Percentiles rank a stretch among this genome's conserved stretches.
Evolutionary conservation across 2,888 invertebrate genomes (phyloP).

Genomic region (Lasioglossum vierecki): DNA sequence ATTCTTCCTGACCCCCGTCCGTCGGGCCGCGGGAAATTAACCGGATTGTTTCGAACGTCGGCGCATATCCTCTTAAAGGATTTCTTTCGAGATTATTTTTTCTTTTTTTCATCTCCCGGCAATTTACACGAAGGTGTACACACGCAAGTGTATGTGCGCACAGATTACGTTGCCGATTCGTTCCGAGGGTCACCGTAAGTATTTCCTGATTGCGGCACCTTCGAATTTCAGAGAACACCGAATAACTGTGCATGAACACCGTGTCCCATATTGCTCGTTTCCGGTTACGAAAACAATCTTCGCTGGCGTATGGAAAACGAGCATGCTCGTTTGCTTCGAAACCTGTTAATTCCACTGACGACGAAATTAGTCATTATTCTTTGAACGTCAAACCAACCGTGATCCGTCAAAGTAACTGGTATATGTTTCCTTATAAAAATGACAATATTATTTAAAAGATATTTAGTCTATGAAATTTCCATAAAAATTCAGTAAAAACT

Average conservation of each 20-base stretch:
- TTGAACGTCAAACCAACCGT: no score
- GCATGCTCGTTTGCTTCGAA: neutral
- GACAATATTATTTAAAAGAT: no score
- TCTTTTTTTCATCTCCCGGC: neutral
- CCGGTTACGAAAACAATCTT: constrained; percentile 2
- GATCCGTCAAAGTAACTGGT: no score
- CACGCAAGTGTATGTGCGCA: neutral
- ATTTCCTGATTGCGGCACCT: constrained; percentile 45
- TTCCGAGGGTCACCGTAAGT: constrained; percentile 32
- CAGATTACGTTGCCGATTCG: constrained; percentile 47
- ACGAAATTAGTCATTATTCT: neutral
- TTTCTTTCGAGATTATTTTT: constrained; percentile 34
- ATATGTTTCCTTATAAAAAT: no score
- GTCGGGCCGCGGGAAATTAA: constrained; percentile 43
- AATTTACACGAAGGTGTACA: constrained; percentile 20
- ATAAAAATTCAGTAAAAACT: no score
- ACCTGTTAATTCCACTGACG: neutral
- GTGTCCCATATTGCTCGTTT: constrained; percentile 8
- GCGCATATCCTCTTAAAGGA: constrained; percentile 56
- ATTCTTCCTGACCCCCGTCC: constrained; percentile 24
- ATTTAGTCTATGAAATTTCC: no score
- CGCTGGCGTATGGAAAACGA: neutral
- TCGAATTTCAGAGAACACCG: constrained; percentile 29
- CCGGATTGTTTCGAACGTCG: constrained; percentile 56
- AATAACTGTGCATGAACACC: constrained; percentile 4